Evolutionary conservation across 2,113 vertebrate species (phyloP).

Genomic region (Melospiza georgiana): DNA sequence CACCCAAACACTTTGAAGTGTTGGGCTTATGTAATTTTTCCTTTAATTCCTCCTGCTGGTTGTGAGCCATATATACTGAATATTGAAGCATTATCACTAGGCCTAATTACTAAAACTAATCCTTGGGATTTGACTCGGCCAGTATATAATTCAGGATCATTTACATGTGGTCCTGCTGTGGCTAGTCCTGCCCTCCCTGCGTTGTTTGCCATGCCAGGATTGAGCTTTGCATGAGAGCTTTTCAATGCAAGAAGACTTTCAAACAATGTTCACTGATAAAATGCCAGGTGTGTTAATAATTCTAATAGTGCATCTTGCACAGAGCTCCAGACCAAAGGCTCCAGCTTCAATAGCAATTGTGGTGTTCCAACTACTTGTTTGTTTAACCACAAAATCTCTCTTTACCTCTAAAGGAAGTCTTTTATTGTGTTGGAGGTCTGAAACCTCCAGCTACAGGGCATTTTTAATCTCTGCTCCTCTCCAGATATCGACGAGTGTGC

Average conservation of each 20-base stretch:
- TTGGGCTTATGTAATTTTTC: background rate
- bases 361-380: background rate
- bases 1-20: background rate
- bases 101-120: background rate
- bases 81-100: background rate
- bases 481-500: conserved; percentile 92
- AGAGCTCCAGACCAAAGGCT: background rate
- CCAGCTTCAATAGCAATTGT: background rate
- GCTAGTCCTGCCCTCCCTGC: background rate
- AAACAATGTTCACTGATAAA: background rate
- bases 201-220: background rate
- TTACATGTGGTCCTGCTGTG: background rate
- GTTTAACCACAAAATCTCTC: background rate
- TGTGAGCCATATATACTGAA: background rate
- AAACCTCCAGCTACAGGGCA: background rate
- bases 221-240: background rate
- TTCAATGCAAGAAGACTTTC: background rate
- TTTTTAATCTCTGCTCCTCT: background rate
- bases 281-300: background rate
- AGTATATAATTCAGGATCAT: background rate
- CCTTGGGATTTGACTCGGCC: background rate
- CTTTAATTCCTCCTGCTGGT: background rate
- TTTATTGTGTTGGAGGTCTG: background rate
- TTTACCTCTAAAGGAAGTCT: background rate
- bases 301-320: background rate